These are phyloP conservation scores for Paracentrotus lividus DNA, from an alignment of 53 echinoderm and acorn worm species.

Conservation along the genomic window DNA sequence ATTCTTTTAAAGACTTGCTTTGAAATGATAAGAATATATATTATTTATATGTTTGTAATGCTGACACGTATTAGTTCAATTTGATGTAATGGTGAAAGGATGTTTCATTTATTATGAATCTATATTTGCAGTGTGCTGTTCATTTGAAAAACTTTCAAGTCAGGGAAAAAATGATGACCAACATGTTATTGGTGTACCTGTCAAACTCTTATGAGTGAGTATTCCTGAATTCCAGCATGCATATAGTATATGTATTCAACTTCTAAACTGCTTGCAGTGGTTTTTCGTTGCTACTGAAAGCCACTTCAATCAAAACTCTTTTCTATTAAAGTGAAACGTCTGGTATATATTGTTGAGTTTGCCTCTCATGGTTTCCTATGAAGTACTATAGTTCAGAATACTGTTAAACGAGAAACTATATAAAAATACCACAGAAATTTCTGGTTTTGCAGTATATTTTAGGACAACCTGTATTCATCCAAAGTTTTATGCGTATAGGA, in stretches of 20 bases:
- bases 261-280: background rate
- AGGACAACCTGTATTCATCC: constrained; percentile 13
- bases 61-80: background rate
- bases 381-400: constrained; percentile 23
- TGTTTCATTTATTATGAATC: background rate
- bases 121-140: constrained; percentile 16
- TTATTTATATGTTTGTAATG: background rate
- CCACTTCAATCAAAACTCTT: constrained; percentile 10
- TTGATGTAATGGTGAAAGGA: background rate
- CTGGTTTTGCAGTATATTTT: too few relatives aligned
- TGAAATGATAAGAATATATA: background rate
- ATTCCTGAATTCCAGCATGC: constrained; percentile 17
- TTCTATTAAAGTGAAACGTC: background rate
- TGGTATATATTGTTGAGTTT: background rate
- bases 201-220: background rate
- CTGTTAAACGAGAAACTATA: too few relatives aligned
- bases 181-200: background rate
- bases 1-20: background rate
- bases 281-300: background rate
- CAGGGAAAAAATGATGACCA: constrained; percentile 13
- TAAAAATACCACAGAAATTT: too few relatives aligned
- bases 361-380: background rate
- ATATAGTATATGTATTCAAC: constrained; percentile 16
- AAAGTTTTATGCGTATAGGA: background rate
- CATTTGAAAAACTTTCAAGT: background rate